Evolutionary conservation across 2,113 vertebrate genomes (phyloP), one percentile per base, ranked within the genome.

Genomic region (Bombycilla garrulus): DNA sequence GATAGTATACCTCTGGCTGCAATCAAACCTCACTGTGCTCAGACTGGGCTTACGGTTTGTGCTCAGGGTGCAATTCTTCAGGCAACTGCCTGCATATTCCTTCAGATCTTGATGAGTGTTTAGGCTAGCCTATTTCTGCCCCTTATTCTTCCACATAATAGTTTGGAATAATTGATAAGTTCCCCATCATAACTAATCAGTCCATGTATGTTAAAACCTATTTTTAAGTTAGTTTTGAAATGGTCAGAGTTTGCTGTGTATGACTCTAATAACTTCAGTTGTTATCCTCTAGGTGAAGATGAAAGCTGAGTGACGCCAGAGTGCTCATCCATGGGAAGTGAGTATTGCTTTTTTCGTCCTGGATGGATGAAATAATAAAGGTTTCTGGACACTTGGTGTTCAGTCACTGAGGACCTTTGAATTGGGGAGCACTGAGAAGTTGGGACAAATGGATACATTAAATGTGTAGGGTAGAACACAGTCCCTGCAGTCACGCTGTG

Each of bases 261-360:
- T 92, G 92, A 92, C 67, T 84, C 19, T 95, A 95, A 83, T 98
- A 98, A 98, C 97, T 94, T 97, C 40, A 76, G 21, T 96, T 97
- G 94, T 98, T 98, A 98, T 97, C 96, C 98, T 98, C 97, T 98
- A 98, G 98, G 98, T 98, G 94, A 98, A 97, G 97, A 97, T 97
- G 95, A 94, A 96, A 97, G 98, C 97, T 97, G 98, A 98, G 91
- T 98, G 98, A 98, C 77, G 60, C 17, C 16, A 3, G 77, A 84
- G 85, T 97, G 87, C 91, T 96, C 81, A 91, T 95, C 96, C 48
- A 33, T 56, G 88, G 95, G 94, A 98, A 81, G 98, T 98, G 96
- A 98, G 97, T 88, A 62, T 74, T 6, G 2, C 66, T 97, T 67
- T 83, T 81, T 42, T 70, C 69, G 12, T 88, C 81, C 11, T 56